Conservation (phyloP, 2,797 vertebrate genomes). For the Gadopsis bispinosus region DNA sequence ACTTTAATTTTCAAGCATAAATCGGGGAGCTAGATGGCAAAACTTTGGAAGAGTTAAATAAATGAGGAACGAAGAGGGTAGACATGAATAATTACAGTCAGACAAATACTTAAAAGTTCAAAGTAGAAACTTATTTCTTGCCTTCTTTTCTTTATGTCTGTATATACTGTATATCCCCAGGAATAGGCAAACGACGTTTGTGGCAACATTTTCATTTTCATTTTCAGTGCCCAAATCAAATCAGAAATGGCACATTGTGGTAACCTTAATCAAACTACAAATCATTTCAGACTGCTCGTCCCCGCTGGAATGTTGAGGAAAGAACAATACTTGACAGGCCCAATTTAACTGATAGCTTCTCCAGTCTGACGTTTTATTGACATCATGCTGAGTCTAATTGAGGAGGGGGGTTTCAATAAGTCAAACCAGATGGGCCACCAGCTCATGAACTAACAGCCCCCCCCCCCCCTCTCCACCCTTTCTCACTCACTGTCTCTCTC, state of each 20-base stretch:
- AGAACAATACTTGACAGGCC: conserved; percentile 80
- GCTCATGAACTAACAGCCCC: conserved; percentile 72
- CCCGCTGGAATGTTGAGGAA: conserved; percentile 70
- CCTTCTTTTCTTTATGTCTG: conserved; percentile 28
- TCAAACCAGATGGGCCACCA: conserved; percentile 85
- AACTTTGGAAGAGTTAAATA: conserved; percentile 49
- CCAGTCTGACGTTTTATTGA: conserved; percentile 84
- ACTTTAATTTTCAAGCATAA: conserved; percentile 68
- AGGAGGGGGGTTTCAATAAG: conserved; percentile 76
- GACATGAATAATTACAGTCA: conserved; percentile 61
- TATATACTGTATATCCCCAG: conserved; percentile 32
- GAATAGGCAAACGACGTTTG: conserved; percentile 59
- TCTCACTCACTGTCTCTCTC: conserved; percentile 27
- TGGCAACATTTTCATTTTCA: conserved; percentile 36
- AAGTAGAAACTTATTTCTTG: conserved; percentile 44
- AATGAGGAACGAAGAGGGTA: conserved; percentile 38
- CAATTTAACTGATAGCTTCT: conserved; percentile 82
- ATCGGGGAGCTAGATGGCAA: conserved; percentile 54
- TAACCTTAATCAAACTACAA: conserved; percentile 82
- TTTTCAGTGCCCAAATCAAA: conserved; percentile 64
- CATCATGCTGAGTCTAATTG: conserved; percentile 84
- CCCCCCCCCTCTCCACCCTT: conserved; percentile 3
- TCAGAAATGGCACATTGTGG: conserved; percentile 79
- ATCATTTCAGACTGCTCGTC: conserved; percentile 72
- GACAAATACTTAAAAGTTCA: conserved; percentile 43